These are phyloP conservation scores for Gymnocheta viridis DNA, from an alignment of 2,888 invertebrate species.

Conservation along the genomic window DNA sequence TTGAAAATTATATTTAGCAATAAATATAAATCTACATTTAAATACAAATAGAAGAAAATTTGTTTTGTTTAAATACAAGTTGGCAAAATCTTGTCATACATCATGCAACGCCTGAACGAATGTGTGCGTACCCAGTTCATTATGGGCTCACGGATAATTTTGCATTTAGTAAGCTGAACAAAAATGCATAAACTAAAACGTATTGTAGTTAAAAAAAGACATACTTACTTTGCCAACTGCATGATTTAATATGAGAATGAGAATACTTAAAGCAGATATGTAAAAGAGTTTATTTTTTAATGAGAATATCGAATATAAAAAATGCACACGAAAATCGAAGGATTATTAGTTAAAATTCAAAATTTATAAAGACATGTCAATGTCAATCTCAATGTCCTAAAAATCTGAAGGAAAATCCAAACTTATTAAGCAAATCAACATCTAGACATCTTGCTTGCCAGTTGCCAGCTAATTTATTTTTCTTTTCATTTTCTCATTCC, in stretches of 20 bases:
- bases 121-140: conserved; percentile 81
- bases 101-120: conserved; percentile 80
- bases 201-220: conserved; percentile 36
- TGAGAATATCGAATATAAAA: no score
- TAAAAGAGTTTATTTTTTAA: no score
- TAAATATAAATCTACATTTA: conserved; percentile 38
- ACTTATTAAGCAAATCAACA: background rate
- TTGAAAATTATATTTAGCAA: conserved; percentile 18
- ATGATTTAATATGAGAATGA: conserved; percentile 28
- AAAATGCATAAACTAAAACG: conserved; percentile 53
- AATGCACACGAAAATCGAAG: no score
- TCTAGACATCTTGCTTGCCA: background rate
- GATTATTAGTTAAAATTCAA: no score
- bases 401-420: background rate
- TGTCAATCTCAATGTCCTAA: no score
- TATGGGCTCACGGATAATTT: conserved; percentile 75
- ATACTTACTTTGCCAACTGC: background rate
- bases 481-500: background rate
- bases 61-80: conserved; percentile 60
- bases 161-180: conserved; percentile 69
- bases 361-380: no score
- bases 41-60: conserved; percentile 40
- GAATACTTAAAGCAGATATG: background rate
- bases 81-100: conserved; percentile 75
- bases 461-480: background rate